These are phyloP conservation scores for Orius insidiosus DNA, from an alignment of 1,140 invertebrate species.

Conservation along the genomic window DNA sequence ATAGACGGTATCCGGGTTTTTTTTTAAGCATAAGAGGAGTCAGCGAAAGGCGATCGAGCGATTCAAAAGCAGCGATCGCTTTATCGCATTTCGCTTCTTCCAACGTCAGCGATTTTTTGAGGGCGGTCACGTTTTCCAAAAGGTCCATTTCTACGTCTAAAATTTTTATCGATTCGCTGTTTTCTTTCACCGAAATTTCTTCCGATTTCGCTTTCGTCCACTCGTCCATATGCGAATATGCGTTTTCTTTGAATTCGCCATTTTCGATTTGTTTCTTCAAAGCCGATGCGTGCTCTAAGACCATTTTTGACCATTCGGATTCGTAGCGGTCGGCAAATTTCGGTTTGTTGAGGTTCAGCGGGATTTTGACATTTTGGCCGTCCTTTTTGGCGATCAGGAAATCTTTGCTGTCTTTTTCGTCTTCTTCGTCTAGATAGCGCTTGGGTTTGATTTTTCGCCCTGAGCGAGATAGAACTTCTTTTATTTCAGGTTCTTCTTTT, in stretches of 20 bases:
- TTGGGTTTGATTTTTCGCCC: slow-evolving; percentile 59
- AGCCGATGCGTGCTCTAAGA: slow-evolving; percentile 34
- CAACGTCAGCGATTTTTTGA: slow-evolving; percentile 46
- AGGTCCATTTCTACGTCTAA: slow-evolving; percentile 42
- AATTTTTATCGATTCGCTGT: slow-evolving; percentile 35
- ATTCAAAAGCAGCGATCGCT: slow-evolving; percentile 39
- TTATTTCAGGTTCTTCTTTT: slow-evolving; percentile 3
- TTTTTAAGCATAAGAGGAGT: slow-evolving; percentile 62
- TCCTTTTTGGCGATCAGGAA: slow-evolving; percentile 22
- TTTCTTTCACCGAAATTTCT: slow-evolving; percentile 21
- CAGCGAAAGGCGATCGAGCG: slow-evolving; percentile 42
- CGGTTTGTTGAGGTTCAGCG: slow-evolving; percentile 32
- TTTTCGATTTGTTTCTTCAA: slow-evolving; percentile 39
- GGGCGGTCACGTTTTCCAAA: slow-evolving; percentile 46
- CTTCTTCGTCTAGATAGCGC: slow-evolving; percentile 21
- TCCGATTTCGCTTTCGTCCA: slow-evolving; percentile 29
- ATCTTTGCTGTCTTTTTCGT: slow-evolving; percentile 12
- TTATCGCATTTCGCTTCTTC: slow-evolving; percentile 44
- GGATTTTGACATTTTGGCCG: slow-evolving; percentile 39
- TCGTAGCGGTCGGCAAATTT: slow-evolving; percentile 24
- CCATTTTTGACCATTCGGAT: slow-evolving; percentile 37
- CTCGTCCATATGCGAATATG: slow-evolving; percentile 31
- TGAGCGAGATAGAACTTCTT: slow-evolving; percentile 47
- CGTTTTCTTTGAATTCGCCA: slow-evolving; percentile 38
- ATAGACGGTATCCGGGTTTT: slow-evolving; percentile 65